A percentile compares a stretch with the other conserved stretches of the same genome.
Evolutionary conservation across 2,113 vertebrate species (phyloP).

Genomic region (Datnioides undecimradiatus): DNA sequence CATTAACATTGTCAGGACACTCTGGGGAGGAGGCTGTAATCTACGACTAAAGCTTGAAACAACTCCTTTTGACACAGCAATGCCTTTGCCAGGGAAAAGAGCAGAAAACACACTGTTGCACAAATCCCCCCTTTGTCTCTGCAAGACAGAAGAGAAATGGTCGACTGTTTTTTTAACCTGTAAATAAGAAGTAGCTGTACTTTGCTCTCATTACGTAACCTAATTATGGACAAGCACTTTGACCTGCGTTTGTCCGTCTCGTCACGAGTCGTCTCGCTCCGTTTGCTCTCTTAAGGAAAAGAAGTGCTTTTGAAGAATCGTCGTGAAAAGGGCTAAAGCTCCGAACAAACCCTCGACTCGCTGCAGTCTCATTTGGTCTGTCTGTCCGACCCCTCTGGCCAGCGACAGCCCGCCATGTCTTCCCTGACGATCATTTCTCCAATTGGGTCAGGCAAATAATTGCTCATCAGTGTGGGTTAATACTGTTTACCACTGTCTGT

Average conservation of each 20-base stretch:
- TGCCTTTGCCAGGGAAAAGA: constrained; percentile 43
- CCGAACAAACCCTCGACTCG: constrained; percentile 28
- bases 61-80: constrained; percentile 53
- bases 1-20: constrained; percentile 76
- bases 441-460: constrained; percentile 77
- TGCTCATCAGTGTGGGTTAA: constrained; percentile 74
- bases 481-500: constrained; percentile 79
- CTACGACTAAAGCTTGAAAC: constrained; percentile 59
- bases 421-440: constrained; percentile 54
- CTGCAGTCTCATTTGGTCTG: constrained; percentile 31
- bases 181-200: constrained; percentile 39
- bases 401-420: constrained; percentile 33
- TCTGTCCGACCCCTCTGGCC: constrained; percentile 24
- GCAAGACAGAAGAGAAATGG: neutral
- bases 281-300: constrained; percentile 36
- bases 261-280: constrained; percentile 32
- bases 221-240: constrained; percentile 43
- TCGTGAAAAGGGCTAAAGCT: constrained; percentile 39
- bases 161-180: neutral
- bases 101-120: constrained; percentile 38
- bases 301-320: constrained; percentile 49
- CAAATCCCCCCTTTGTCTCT: constrained; percentile 20
- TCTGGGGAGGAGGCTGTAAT: constrained; percentile 56
- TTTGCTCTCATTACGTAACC: constrained; percentile 40
- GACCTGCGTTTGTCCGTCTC: constrained; percentile 31